These are phyloP conservation scores for Stenichneumon culpator DNA, from an alignment of 2,888 invertebrate species.

Conservation along the genomic window DNA sequence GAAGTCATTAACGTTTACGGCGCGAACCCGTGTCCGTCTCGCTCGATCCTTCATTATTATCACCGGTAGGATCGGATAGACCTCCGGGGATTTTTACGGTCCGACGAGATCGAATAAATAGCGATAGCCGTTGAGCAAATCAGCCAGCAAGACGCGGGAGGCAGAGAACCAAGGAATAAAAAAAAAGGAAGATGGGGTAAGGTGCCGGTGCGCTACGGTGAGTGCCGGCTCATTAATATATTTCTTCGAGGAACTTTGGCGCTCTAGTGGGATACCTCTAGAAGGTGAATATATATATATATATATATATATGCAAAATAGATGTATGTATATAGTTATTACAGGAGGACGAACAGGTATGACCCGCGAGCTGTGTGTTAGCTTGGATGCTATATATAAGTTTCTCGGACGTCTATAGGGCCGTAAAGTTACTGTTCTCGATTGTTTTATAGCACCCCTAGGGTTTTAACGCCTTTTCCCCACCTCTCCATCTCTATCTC, in stretches of 20 bases:
- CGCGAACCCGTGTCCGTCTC: neutral
- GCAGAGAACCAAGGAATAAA: neutral
- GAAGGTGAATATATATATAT: neutral
- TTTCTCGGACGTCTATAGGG: constrained; percentile 42
- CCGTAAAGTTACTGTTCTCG: constrained; percentile 71
- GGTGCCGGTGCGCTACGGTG: constrained; percentile 67
- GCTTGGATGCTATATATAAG: constrained; percentile 5
- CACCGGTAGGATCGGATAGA: constrained; percentile 41
- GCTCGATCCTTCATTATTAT: constrained; percentile 40
- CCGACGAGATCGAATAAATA: constrained; percentile 42
- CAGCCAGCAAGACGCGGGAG: neutral
- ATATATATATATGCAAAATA: neutral
- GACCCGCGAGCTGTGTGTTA: constrained; percentile 11
- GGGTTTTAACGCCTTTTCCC: constrained; percentile 66
- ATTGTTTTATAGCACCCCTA: constrained; percentile 76
- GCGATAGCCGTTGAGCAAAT: constrained; percentile 33
- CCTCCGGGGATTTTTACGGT: constrained; percentile 59
- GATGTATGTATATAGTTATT: constrained; percentile 3
- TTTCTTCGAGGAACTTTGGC: constrained; percentile 69
- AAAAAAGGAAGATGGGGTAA: constrained; percentile 5
- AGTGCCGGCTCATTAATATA: constrained; percentile 75
- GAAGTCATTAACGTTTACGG: constrained; percentile 22
- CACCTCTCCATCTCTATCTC: neutral
- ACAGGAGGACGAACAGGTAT: constrained; percentile 28
- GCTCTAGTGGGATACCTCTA: constrained; percentile 31